These are phyloP conservation scores for Eupeodes luniger DNA, from an alignment of 2,888 invertebrate genomes.

Conservation along the genomic window DNA sequence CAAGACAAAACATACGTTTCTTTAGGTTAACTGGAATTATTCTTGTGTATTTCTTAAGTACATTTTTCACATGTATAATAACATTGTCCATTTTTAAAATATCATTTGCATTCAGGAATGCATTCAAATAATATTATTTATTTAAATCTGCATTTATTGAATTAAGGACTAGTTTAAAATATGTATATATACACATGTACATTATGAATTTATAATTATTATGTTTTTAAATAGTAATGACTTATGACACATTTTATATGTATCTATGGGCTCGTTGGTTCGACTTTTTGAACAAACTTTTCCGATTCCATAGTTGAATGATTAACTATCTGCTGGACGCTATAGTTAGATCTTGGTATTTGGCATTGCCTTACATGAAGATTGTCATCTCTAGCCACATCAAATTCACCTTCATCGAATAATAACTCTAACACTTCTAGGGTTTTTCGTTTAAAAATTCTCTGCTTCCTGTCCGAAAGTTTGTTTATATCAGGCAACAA, in stretches of 20 bases:
- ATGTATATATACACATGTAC: no score
- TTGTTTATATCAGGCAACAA: conserved; percentile 52
- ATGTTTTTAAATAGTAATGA: no score
- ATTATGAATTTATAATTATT: no score
- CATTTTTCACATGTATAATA: no score
- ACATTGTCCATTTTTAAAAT: no score
- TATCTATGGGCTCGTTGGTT: conserved; percentile 11
- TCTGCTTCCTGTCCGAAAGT: conserved; percentile 47
- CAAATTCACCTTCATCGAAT: conserved; percentile 34
- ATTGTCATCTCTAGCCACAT: conserved; percentile 4
- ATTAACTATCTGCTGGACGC: neutral
- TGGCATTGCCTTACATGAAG: neutral
- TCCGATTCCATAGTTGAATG: neutral
- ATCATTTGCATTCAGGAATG: no score
- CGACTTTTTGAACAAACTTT: conserved; percentile 5
- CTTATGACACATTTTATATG: neutral
- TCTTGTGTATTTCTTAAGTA: no score
- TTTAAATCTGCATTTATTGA: no score
- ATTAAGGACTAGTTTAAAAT: no score
- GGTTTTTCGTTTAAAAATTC: conserved; percentile 51
- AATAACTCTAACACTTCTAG: conserved; percentile 49
- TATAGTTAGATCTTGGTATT: conserved; percentile 4
- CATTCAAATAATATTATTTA: no score
- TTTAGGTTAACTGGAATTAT: no score
- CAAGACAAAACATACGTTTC: no score